phyloP scores from a whole-genome alignment of 1,140 invertebrate genomes.

The Bombus confusus region DNA sequence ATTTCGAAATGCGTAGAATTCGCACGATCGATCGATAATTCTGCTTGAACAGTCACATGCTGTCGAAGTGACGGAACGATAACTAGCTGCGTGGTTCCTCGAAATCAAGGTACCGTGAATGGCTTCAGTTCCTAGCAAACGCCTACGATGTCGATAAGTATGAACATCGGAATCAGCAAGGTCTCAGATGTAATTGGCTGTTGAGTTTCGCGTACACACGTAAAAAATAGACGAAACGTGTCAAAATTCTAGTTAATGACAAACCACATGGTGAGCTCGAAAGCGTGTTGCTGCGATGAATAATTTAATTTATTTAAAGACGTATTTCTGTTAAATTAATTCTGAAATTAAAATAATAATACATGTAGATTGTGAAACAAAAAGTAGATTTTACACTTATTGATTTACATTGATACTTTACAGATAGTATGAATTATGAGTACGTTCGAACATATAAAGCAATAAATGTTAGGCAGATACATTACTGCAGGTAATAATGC shows the following conservation, averaged over 20 bases:
- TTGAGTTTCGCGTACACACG: slow-evolving; percentile 58
- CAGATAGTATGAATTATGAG: too few relatives aligned
- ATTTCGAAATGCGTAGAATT: neutral
- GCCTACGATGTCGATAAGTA: slow-evolving; percentile 47
- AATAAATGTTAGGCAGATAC: too few relatives aligned
- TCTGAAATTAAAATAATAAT: too few relatives aligned
- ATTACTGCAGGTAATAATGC: too few relatives aligned
- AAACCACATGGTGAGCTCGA: too few relatives aligned
- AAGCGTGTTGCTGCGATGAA: too few relatives aligned
- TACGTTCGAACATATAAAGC: too few relatives aligned
- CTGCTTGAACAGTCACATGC: slow-evolving; percentile 24
- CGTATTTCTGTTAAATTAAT: too few relatives aligned
- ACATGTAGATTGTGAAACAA: too few relatives aligned
- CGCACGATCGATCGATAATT: neutral
- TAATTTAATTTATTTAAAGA: too few relatives aligned
- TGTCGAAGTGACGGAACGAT: slow-evolving; percentile 42
- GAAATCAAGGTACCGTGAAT: slow-evolving; percentile 70
- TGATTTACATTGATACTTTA: too few relatives aligned
- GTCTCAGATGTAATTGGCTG: neutral
- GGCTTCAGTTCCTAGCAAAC: slow-evolving; percentile 67
- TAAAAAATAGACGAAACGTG: slow-evolving; percentile 59
- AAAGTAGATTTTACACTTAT: too few relatives aligned
- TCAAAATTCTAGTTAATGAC: slow-evolving; percentile 60
- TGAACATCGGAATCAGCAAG: slow-evolving; percentile 54
- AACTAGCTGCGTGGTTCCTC: slow-evolving; percentile 29